Base-by-base conservation (phyloP, 1,140 invertebrate genomes). In the Lepidotrigona ventralis region DNA sequence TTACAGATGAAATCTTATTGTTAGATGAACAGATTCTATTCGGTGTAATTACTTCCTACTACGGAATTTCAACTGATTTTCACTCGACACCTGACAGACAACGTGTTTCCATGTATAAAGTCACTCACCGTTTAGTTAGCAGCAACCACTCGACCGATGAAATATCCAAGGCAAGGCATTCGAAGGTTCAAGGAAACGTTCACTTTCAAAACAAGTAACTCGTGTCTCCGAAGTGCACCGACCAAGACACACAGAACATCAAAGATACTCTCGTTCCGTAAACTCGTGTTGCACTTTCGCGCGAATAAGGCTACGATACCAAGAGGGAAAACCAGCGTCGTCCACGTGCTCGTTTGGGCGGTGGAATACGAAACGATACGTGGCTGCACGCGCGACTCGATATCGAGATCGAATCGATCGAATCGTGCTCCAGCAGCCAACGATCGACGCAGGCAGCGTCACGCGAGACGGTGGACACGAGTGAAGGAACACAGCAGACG, bases 121-220 rank as follows among this genome's bases (percentile, higher is more conserved):
- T 80, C 73, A 88, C 86, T 88, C 75, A 88, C 86, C 86, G 71
- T 76, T 56, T 73, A 77, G 78, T 79, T 56, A 54, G 56, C 54
- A 66, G 76, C 58, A 64, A 84, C 70, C 82, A 51, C 70, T 53
- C 15, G 75, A 23, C 33, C 53, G n/a, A 53, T 23, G 64, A 81
- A 75, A 66, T 79, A 88, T 87, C 86, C 86, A 75, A 85, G 75
- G 73, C 64, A 56, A 78, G 76, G 70, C 73, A 75, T 81, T 75
- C 60, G 70, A 86, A 79, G 86, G 66, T 86, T 54, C 85, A 83
- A 87, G 75, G 77, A 71, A 88, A 88, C 66, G 83, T 87, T 88
- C 77, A 87, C 86, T 88, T 85, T 88, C 64, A 79, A 69, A 69
- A 75, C 77, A 51, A 81, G 72, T 73, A 66, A 58, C n/a, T 23